Conservation (phyloP, 2,888 invertebrate species). For the Exocentrus adspersus region DNA sequence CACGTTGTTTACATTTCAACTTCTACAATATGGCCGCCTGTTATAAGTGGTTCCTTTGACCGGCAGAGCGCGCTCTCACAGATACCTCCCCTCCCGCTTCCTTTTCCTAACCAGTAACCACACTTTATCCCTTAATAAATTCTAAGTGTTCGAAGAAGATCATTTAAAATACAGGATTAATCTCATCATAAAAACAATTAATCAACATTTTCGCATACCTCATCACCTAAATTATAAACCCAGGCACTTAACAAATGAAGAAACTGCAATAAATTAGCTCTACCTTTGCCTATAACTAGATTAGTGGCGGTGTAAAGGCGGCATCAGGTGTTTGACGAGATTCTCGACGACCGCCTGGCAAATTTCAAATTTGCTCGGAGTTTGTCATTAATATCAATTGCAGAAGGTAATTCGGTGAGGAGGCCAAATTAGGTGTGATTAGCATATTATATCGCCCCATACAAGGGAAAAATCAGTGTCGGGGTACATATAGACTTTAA, state of each 20-base stretch:
- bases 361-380: constrained; percentile 31
- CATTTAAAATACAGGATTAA: not conserved
- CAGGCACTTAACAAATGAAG: constrained; percentile 43
- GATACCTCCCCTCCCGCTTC: too few relatives aligned
- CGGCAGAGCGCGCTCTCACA: too few relatives aligned
- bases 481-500: not conserved
- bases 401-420: constrained; percentile 49
- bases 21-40: too few relatives aligned
- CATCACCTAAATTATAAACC: constrained; percentile 21
- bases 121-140: not conserved
- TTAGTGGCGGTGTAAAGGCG: constrained; percentile 17
- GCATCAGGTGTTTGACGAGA: constrained; percentile 32
- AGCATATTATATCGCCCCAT: constrained; percentile 57
- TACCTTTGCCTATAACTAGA: constrained; percentile 27
- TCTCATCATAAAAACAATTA: constrained; percentile 13
- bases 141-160: not conserved
- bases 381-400: constrained; percentile 57
- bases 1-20: too few relatives aligned
- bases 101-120: too few relatives aligned
- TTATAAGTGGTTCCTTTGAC: too few relatives aligned
- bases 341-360: constrained; percentile 18
- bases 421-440: constrained; percentile 55
- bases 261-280: constrained; percentile 36
- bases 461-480: constrained; percentile 26
- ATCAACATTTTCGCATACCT: constrained; percentile 15